Conservation (phyloP, 1,140 invertebrate species). For the Eueides isabella region DNA sequence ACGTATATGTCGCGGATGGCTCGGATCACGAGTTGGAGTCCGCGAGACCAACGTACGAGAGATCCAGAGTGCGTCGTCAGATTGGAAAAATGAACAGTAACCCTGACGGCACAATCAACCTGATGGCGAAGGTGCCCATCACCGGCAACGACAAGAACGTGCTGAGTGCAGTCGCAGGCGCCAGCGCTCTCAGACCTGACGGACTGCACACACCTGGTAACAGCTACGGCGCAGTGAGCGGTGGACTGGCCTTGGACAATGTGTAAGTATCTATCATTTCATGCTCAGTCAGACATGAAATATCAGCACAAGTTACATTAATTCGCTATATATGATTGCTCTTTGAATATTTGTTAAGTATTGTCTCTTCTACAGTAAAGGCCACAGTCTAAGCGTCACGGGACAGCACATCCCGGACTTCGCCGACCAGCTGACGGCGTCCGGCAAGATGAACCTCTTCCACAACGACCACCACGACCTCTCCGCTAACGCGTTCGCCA, state of each 20-base stretch:
- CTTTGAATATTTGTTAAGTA: not conserved
- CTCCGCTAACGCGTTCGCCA: conserved; percentile 52
- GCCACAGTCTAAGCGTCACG: conserved; percentile 45
- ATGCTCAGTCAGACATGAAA: not conserved
- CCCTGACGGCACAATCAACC: conserved; percentile 47
- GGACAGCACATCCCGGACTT: conserved; percentile 48
- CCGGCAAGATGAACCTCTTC: conserved; percentile 52
- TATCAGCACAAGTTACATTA: too few species aligned
- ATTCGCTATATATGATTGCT: not conserved
- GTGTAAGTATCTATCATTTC: conserved; percentile 47
- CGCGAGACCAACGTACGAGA: conserved; percentile 20
- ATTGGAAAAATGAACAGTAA: conserved; percentile 46
- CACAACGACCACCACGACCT: conserved; percentile 58
- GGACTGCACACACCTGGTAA: conserved; percentile 16
- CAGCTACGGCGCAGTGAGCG: conserved; percentile 39
- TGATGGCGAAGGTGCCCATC: conserved; percentile 48
- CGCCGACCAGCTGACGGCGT: conserved; percentile 50
- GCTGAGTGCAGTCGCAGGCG: conserved; percentile 48
- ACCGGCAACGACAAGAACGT: conserved; percentile 49
- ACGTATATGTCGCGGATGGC: too few species aligned
- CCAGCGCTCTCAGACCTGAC: conserved; percentile 30
- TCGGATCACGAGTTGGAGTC: conserved; percentile 27
- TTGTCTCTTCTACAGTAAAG: conserved; percentile 41
- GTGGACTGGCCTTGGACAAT: conserved; percentile 52
- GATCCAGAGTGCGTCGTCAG: conserved; percentile 42